Evolutionary conservation across 2,888 invertebrate species (phyloP).

Genomic region (Agrochola lota): DNA sequence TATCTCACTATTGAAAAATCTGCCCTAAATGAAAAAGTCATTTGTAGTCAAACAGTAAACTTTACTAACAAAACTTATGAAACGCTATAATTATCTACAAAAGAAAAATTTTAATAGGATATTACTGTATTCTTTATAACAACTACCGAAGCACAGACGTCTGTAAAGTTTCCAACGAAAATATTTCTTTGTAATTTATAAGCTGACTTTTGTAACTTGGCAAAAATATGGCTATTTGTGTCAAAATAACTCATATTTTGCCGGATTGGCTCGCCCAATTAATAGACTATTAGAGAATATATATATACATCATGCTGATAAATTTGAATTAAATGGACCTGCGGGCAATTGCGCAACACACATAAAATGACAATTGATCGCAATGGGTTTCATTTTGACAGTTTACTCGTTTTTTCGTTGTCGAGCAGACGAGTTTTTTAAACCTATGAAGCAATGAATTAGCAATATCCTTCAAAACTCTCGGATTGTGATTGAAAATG

Average conservation of each 20-base stretch:
- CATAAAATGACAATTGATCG: too few relatives aligned
- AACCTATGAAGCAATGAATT: too few relatives aligned
- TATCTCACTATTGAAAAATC: not conserved
- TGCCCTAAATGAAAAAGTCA: not conserved
- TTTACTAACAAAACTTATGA: constrained; percentile 1
- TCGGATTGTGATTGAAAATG: too few relatives aligned
- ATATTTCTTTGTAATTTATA: constrained; percentile 23
- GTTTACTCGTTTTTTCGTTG: too few relatives aligned
- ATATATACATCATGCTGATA: too few relatives aligned
- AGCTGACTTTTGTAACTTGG: not conserved
- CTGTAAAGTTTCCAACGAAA: constrained; percentile 41
- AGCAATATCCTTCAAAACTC: too few relatives aligned
- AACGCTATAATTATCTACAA: not conserved
- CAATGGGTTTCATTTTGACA: too few relatives aligned
- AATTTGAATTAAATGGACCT: not conserved
- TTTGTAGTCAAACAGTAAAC: not conserved
- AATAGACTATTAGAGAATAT: not conserved
- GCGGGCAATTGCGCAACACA: too few relatives aligned
- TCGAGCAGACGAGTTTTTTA: too few relatives aligned
- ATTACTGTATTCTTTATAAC: constrained; percentile 7
- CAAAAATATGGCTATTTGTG: constrained; percentile 6
- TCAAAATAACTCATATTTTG: constrained; percentile 5
- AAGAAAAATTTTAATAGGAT: constrained; percentile 18
- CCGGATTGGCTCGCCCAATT: not conserved
- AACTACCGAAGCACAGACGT: constrained; percentile 11